Conservation (phyloP, 1,140 invertebrate genomes). For the Drosophila grimshawi region DNA sequence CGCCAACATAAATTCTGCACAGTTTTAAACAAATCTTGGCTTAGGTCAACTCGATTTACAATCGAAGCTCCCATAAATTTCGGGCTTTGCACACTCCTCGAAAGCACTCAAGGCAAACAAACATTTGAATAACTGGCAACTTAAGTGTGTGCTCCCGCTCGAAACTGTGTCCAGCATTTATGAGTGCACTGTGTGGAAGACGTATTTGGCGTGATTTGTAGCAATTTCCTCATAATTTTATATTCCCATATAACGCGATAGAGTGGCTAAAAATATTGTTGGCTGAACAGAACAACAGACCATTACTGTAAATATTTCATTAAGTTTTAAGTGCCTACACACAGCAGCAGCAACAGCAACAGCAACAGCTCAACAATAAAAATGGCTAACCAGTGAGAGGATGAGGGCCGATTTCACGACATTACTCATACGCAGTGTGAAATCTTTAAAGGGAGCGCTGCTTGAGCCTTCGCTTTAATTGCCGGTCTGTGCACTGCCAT, state of each 20-base stretch:
- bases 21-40: slow-evolving; percentile 28
- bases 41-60: slow-evolving; percentile 42
- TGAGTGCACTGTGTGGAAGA: slow-evolving; percentile 54
- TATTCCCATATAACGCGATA: not conserved
- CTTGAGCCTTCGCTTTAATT: slow-evolving; percentile 58
- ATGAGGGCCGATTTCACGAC: slow-evolving; percentile 39
- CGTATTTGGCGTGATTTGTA: slow-evolving; percentile 68
- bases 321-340: slow-evolving; percentile 77
- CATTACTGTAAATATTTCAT: slow-evolving; percentile 82
- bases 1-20: slow-evolving; percentile 19
- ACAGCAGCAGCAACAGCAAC: slow-evolving; percentile 45
- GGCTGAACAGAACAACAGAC: slow-evolving; percentile 53
- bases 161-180: slow-evolving; percentile 58
- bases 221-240: slow-evolving; percentile 70
- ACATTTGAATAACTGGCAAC: slow-evolving; percentile 46
- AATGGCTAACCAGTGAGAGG: slow-evolving; percentile 45
- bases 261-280: slow-evolving; percentile 34
- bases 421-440: slow-evolving; percentile 80
- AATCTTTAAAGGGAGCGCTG: slow-evolving; percentile 42
- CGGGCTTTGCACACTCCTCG: slow-evolving; percentile 14
- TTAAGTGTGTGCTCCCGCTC: slow-evolving; percentile 12
- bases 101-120: slow-evolving; percentile 31
- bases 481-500: slow-evolving; percentile 34
- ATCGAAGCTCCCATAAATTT: slow-evolving; percentile 32
- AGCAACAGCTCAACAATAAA: slow-evolving; percentile 66